Conservation (phyloP, 2,113 vertebrate species). For the Platysteira castanea region DNA sequence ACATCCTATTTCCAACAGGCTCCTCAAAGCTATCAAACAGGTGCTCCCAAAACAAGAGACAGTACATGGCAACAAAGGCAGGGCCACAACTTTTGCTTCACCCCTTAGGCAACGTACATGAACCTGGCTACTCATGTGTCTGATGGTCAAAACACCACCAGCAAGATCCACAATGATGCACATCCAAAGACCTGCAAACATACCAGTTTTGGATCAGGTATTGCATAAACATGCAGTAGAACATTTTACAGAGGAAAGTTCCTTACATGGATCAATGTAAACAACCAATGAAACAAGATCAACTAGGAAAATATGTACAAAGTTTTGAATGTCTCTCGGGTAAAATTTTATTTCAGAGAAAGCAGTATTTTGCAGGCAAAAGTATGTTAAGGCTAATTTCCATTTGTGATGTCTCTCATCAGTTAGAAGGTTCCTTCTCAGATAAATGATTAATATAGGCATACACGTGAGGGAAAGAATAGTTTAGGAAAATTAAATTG, state of each 20-base stretch:
- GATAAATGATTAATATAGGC: neutral
- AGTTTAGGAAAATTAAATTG: neutral
- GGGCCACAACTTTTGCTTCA: neutral
- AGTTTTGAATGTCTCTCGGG: neutral
- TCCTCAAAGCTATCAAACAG: neutral
- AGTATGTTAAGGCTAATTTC: neutral
- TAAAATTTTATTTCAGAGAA: neutral
- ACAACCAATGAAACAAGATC: neutral
- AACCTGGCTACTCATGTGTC: rapidly evolving
- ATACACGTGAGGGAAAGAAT: neutral
- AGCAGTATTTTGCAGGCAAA: neutral
- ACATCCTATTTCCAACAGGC: rapidly evolving
- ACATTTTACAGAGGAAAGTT: neutral
- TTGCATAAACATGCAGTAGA: neutral
- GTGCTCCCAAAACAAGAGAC: neutral
- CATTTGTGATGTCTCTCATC: neutral
- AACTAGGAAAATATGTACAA: neutral
- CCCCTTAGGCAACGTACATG: neutral
- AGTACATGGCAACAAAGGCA: neutral
- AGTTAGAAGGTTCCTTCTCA: neutral
- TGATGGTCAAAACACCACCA: neutral
- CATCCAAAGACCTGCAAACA: neutral
- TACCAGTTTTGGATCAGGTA: neutral
- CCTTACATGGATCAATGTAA: neutral
- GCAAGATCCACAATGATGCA: neutral